Base-by-base conservation (phyloP, 2,113 vertebrate genomes). In the Podilymbus podiceps region DNA sequence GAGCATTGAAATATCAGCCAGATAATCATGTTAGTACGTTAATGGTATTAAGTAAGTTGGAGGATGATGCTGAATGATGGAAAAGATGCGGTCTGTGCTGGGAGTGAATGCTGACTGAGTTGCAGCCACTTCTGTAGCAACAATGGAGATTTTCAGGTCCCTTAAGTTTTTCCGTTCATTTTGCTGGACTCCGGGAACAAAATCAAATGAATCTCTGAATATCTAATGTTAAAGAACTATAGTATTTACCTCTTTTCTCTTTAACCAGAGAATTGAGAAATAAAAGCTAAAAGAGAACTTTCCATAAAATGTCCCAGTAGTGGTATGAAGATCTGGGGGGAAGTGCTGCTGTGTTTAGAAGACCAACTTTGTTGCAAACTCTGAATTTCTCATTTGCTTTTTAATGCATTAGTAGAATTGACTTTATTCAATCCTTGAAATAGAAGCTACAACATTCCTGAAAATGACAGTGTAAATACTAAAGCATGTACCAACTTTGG, bases 141-240 rank as follows among this genome's bases (percentile, higher is more conserved):
- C 1, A 1, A 0, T 28, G 42, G 64, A 80, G 30, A 8, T 3
- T 71, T 76, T 49, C 44, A 62, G 44, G 42, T 63, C 0, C 6
- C 62, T 49, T 2, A 46, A 82, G 17, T 33, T 71, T 75, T 71
- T 60, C 27, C 31, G 62, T 81, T 58, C 9, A 35, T 89, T 87
- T 93, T 85, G 10, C 16, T 91, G 73, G 33, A 77, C 35, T 90
- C 69, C 6, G 53, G 76, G 59, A 87, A 14, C 38, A 58, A 84
- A 81, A 71, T n/a, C 50, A 75, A 67, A 28, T 35, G 2, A 20
- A n/a, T 14, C 31, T 59, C 28, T 85, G 56, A 71, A 22, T 75
- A 59, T 28, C 42, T 58, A 16, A 71, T 30, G 0, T 46, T 59
- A 52, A 63, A 44, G 35, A 67, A 44, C 2, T 15, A 2, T 42